phyloP scores from a whole-genome alignment of 1,140 invertebrate species.

The Fopius arisanus region DNA sequence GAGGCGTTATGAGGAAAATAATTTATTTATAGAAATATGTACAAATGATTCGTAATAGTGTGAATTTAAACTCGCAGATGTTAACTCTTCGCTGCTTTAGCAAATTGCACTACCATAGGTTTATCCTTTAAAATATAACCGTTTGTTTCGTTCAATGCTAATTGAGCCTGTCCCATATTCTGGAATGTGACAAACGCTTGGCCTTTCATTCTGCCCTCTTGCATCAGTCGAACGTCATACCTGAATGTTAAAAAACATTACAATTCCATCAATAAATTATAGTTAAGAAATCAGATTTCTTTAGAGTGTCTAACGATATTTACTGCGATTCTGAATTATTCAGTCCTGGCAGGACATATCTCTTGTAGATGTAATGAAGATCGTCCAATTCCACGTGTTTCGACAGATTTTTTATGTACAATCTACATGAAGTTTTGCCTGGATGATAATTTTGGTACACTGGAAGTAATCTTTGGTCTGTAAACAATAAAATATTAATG shows the following conservation, averaged over 20 bases:
- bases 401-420: conserved; percentile 93
- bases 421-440: conserved; percentile 80
- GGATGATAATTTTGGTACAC: conserved; percentile 89
- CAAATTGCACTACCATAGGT: conserved; percentile 91
- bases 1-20: not conserved
- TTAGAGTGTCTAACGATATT: too few species aligned
- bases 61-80: not conserved
- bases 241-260: conserved; percentile 30
- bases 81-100: conserved; percentile 65
- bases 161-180: conserved; percentile 73
- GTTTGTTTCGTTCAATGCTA: conserved; percentile 86
- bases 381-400: conserved; percentile 81
- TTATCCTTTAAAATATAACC: conserved; percentile 88
- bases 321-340: conserved; percentile 66
- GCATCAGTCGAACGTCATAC: conserved; percentile 90
- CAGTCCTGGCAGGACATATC: conserved; percentile 68
- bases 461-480: conserved; percentile 78
- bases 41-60: conserved; percentile 15
- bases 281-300: not conserved
- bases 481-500: conserved; percentile 43
- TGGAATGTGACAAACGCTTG: conserved; percentile 92
- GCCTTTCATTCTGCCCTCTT: conserved; percentile 94
- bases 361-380: conserved; percentile 80
- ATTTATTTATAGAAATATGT: conserved; percentile 26
- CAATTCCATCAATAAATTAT: not conserved